Evolutionary conservation across 2,888 invertebrate genomes (phyloP), one percentile per base, ranked within the genome.

Genomic region (Anaspis maculata): DNA sequence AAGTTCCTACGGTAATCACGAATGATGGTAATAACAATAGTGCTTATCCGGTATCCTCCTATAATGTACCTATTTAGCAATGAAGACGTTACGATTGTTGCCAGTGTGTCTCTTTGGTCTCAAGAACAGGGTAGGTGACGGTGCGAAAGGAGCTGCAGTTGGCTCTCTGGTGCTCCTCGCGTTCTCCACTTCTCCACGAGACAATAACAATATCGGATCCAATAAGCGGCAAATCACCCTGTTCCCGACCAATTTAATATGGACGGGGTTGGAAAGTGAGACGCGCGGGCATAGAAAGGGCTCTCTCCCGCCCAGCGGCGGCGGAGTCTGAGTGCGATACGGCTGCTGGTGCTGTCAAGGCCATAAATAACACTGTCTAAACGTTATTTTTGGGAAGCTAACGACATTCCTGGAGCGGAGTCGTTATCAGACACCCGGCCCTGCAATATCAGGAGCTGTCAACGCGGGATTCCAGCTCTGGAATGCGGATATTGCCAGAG

Each of bases 321-420:
- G n/a, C n/a, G n/a, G n/a, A n/a, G n/a, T n/a, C n/a, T n/a, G 25
- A 26, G 29, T 27, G 30, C 22, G 29, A 32, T 41, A 42, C 41
- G 41, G 42, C 45, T 39, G 52, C 51, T n/a, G 46, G 49, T 54
- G 32, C 39, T 39, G 57, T 56, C 57, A 56, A 52, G 52, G 54
- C 60, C 57, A 64, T 63, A 64, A 64, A 64, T 64, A 63, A 64
- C 62, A 52, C 55, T 60, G 59, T 60, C 61, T 61, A 61, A 63
- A 61, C 57, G 62, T 65, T 64, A 65, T 64, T 64, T 65, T 64
- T 64, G 63, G 62, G 59, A 57, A 64, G 64, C 62, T 64, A 65
- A 64, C 64, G 64, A 63, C 64, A 64, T 65, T 64, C 65, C 64
- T 57, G 58, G 55, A 61, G 56, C 59, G 45, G 48, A 54, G 56